These are phyloP conservation scores for Struthio camelus DNA, from an alignment of 2,113 vertebrate species.

Conservation along the genomic window DNA sequence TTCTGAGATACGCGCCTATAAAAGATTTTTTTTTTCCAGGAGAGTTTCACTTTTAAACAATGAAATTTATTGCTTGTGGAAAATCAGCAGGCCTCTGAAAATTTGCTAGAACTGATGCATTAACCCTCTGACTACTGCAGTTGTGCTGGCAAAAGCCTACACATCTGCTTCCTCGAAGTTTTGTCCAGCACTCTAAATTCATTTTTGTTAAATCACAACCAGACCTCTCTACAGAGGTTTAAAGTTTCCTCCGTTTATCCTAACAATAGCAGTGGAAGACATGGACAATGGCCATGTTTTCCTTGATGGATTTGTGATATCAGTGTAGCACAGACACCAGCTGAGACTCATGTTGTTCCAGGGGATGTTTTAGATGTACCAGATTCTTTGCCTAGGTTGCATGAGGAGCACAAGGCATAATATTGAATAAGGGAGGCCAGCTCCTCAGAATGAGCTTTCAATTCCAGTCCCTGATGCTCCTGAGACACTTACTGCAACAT, in stretches of 20 bases:
- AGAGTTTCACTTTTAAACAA: too few relatives aligned
- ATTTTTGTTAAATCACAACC: background rate
- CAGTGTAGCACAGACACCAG: background rate
- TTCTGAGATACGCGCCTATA: too few relatives aligned
- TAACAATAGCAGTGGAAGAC: background rate
- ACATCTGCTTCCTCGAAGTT: background rate
- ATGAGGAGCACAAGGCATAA: background rate
- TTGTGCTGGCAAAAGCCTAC: background rate
- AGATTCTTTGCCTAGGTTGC: background rate
- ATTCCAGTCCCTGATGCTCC: background rate
- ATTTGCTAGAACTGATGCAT: background rate
- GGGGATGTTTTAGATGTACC: background rate
- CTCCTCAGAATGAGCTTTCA: background rate
- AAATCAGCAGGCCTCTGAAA: background rate
- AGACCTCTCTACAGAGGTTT: background rate
- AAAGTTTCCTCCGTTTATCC: background rate
- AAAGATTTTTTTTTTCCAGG: too few relatives aligned
- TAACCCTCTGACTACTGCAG: background rate
- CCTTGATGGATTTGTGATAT: background rate
- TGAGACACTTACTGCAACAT: constrained; percentile 86
- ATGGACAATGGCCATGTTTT: background rate
- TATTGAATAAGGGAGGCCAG: background rate
- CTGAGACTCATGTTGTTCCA: background rate
- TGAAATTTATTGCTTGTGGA: too few relatives aligned
- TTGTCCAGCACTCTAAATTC: background rate